These are phyloP conservation scores for Eupeodes luniger DNA, from an alignment of 2,888 invertebrate genomes.

Conservation along the genomic window DNA sequence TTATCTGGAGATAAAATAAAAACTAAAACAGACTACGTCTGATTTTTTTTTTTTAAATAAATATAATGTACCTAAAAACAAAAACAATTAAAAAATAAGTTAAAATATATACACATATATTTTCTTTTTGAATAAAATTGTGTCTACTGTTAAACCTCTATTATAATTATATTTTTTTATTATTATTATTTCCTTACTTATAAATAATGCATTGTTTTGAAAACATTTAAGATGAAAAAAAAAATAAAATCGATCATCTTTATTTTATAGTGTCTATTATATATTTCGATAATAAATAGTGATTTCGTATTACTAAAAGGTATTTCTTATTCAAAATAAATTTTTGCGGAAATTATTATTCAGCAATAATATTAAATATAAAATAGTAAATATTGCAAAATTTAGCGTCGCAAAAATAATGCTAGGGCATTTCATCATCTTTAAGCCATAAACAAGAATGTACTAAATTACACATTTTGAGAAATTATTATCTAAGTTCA, in stretches of 20 bases:
- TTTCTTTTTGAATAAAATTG: slow-evolving; percentile 27
- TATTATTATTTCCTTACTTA: slow-evolving; percentile 40
- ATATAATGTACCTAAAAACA: slow-evolving; percentile 64
- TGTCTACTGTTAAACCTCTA: slow-evolving; percentile 64
- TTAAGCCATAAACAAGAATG: too few relatives aligned
- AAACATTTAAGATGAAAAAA: slow-evolving; percentile 12
- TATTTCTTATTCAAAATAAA: not conserved
- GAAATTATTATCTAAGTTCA: too few relatives aligned
- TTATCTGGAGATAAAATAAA: slow-evolving; percentile 13
- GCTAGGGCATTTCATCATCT: too few relatives aligned
- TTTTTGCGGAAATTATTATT: too few relatives aligned
- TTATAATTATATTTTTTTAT: slow-evolving; percentile 61
- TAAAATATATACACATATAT: not conserved
- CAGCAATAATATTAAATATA: too few relatives aligned
- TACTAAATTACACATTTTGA: too few relatives aligned
- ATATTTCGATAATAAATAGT: slow-evolving; percentile 33
- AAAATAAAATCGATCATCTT: slow-evolving; percentile 58
- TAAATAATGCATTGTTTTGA: slow-evolving; percentile 54
- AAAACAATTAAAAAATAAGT: slow-evolving; percentile 38
- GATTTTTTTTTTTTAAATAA: slow-evolving; percentile 60
- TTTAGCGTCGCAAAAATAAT: too few relatives aligned
- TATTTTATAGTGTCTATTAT: slow-evolving; percentile 60
- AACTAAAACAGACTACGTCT: slow-evolving; percentile 54
- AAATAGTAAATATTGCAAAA: too few relatives aligned
- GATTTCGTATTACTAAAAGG: not conserved